phyloP scores from a whole-genome alignment of 1,140 invertebrate genomes.

The Elymnias hypermnestra region DNA sequence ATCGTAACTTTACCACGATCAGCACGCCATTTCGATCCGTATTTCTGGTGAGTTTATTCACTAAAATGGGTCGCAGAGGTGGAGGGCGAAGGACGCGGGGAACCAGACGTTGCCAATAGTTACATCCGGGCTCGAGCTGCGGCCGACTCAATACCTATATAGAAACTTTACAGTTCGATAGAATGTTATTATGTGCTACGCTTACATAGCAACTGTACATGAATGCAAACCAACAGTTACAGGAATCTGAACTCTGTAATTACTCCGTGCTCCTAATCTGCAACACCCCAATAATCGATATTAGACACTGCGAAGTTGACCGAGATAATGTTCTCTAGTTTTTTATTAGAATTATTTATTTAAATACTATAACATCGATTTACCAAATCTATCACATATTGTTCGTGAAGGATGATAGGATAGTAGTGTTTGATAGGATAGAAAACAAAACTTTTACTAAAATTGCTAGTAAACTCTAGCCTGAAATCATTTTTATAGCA shows the following conservation, averaged over 20 bases:
- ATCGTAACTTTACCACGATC: conserved; percentile 29
- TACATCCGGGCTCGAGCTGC: conserved; percentile 48
- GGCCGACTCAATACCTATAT: conserved; percentile 36
- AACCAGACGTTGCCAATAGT: conserved; percentile 55
- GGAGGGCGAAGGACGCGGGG: conserved; percentile 17
- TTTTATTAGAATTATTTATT: background rate
- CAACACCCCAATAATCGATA: no score
- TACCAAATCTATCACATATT: no score
- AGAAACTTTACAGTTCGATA: conserved; percentile 34
- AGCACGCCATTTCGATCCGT: conserved; percentile 33
- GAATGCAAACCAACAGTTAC: conserved; percentile 9
- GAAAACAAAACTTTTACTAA: no score
- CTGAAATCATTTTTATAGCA: no score
- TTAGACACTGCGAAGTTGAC: no score
- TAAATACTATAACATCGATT: no score
- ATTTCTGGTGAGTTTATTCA: conserved; percentile 29
- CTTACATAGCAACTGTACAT: conserved; percentile 13
- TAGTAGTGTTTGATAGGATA: no score
- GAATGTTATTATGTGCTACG: conserved; percentile 31
- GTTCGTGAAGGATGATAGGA: no score
- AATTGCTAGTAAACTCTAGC: no score
- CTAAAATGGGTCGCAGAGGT: conserved; percentile 28
- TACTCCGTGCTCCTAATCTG: no score
- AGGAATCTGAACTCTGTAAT: conserved; percentile 5
- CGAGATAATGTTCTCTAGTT: no score